A percentile compares a stretch with the other conserved stretches of the same genome.
Evolutionary conservation across 2,113 vertebrate species (phyloP).

Genomic region (Forbesichthys papilliferus): DNA sequence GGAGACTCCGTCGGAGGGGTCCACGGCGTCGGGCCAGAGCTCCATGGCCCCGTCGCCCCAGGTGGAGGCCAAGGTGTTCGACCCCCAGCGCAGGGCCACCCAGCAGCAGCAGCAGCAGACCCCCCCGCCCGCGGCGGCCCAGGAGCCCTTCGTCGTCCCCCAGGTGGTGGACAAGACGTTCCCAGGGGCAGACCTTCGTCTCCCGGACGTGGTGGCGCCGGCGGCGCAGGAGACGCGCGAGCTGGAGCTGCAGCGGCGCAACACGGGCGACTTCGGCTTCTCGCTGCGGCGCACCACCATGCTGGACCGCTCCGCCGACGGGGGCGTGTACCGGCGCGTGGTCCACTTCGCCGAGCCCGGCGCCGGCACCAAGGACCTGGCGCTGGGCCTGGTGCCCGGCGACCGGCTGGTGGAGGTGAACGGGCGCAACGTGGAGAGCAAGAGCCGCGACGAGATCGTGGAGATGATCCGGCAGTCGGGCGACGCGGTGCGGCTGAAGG

Average conservation of each 20-base stretch:
- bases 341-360: constrained; percentile 96
- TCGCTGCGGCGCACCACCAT: constrained; percentile 91
- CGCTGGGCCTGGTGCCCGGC: constrained; percentile 89
- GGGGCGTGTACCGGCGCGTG: constrained; percentile 84
- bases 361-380: constrained; percentile 88
- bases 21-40: constrained; percentile 86
- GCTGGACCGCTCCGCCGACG: constrained; percentile 86
- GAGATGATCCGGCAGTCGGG: constrained; percentile 98
- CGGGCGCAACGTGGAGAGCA: constrained; percentile 89
- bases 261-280: constrained; percentile 95
- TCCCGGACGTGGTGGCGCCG: constrained; percentile 80
- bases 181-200: constrained; percentile 74
- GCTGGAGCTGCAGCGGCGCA: constrained; percentile 89
- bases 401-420: constrained; percentile 96
- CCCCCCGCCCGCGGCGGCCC: constrained; percentile 20
- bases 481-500: constrained; percentile 89
- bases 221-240: constrained; percentile 77
- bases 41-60: constrained; percentile 87
- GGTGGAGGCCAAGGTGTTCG: constrained; percentile 81
- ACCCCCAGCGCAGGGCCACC: constrained; percentile 62
- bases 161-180: constrained; percentile 84
- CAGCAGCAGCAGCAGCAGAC: constrained; percentile 37
- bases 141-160: constrained; percentile 69
- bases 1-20: constrained; percentile 86
- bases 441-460: constrained; percentile 93